Percentiles rank a stretch among this genome's conserved stretches.
phyloP scores from a whole-genome alignment of 2,888 invertebrate genomes.

The Mantis religiosa region DNA sequence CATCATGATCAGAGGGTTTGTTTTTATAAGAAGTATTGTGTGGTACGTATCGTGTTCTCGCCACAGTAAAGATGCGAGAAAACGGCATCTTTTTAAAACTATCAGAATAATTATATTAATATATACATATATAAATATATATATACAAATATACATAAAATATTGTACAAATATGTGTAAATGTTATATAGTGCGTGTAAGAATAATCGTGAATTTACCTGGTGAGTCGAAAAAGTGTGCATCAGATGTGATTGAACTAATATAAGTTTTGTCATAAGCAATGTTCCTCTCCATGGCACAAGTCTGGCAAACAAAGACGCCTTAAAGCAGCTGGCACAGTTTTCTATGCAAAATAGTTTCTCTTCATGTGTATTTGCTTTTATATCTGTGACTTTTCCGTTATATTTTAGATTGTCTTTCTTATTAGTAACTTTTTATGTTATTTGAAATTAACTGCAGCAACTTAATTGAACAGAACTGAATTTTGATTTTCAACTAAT shows the following conservation, averaged over 20 bases:
- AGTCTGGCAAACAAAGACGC: neutral
- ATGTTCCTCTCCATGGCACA: constrained; percentile 5
- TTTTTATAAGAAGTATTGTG: constrained; percentile 11
- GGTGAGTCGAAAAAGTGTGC: constrained; percentile 1
- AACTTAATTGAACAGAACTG: neutral
- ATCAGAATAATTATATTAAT: constrained; percentile 21
- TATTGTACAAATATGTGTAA: constrained; percentile 29
- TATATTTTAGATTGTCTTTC: neutral
- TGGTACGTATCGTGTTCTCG: constrained; percentile 13
- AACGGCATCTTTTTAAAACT: constrained; percentile 22
- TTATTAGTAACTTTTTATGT: neutral
- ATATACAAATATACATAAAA: constrained; percentile 20
- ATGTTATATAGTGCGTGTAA: constrained; percentile 21
- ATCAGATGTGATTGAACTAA: constrained; percentile 17
- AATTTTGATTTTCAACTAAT: constrained; percentile 8
- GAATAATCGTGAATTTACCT: constrained; percentile 4
- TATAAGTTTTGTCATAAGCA: neutral
- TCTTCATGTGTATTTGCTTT: neutral
- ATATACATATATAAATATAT: constrained; percentile 18
- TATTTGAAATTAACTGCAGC: neutral
- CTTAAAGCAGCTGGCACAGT: neutral
- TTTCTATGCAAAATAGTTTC: too few relatives aligned
- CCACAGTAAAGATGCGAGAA: constrained; percentile 6
- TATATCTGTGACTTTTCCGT: neutral
- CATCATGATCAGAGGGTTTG: constrained; percentile 22